Percentiles rank a stretch among this genome's conserved stretches.
These are phyloP conservation scores for Plutomurus gul DNA, from an alignment of 1,140 invertebrate genomes.

Conservation along the genomic window DNA sequence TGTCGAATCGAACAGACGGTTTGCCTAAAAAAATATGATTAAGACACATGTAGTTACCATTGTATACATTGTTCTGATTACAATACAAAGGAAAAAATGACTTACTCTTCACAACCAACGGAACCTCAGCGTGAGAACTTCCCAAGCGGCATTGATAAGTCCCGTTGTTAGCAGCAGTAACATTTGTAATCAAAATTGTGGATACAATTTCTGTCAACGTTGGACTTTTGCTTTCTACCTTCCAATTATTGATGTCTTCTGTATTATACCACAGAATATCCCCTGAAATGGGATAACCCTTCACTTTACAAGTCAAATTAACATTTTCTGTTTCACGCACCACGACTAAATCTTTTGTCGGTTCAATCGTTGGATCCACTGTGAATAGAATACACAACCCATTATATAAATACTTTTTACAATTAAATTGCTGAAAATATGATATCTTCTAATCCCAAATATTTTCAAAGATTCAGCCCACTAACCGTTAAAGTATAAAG, in stretches of 20 bases:
- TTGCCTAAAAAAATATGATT: conserved; percentile 68
- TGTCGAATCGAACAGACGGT: conserved; percentile 72
- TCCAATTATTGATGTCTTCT: background rate
- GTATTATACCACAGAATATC: background rate
- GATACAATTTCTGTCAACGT: background rate
- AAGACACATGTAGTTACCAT: conserved; percentile 50
- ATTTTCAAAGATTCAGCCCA: too few species aligned
- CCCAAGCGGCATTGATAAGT: conserved; percentile 23
- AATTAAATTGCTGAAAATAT: background rate
- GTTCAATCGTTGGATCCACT: conserved; percentile 32
- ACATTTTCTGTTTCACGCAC: background rate
- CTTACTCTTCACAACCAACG: conserved; percentile 28
- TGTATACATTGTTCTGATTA: background rate
- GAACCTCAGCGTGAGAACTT: background rate
- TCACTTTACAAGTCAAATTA: conserved; percentile 46
- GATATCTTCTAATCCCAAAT: too few species aligned
- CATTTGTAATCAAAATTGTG: background rate
- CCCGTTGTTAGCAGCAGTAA: conserved; percentile 27
- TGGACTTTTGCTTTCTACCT: background rate
- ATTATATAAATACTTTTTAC: background rate
- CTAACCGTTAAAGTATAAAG: conserved; percentile 37
- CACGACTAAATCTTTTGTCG: background rate
- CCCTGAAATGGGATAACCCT: conserved; percentile 41
- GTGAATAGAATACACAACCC: background rate
- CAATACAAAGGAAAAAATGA: background rate